phyloP scores from a whole-genome alignment of 2,888 invertebrate genomes.

The Parelbella ahira region DNA sequence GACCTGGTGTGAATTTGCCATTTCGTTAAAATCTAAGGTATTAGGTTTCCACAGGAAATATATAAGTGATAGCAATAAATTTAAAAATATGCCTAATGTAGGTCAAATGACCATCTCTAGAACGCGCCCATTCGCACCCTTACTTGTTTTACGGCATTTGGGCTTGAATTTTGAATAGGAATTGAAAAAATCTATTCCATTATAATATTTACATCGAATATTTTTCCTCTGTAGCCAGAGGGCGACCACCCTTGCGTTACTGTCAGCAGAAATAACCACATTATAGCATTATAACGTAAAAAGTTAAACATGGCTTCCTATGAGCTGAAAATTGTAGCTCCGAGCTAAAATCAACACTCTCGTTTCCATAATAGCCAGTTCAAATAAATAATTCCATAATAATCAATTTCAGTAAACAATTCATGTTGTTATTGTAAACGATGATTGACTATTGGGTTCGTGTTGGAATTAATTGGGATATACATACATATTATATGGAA shows the following conservation, averaged over 20 bases:
- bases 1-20: too few species aligned
- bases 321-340: conserved; percentile 47
- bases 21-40: too few species aligned
- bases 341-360: conserved; percentile 56
- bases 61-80: too few species aligned
- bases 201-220: too few species aligned
- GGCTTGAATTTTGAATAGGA: too few species aligned
- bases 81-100: too few species aligned
- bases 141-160: too few species aligned
- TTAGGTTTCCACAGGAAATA: too few species aligned
- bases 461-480: conserved; percentile 21
- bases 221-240: background rate
- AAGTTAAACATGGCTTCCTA: conserved; percentile 9
- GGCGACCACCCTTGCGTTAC: conserved; percentile 1
- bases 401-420: too few species aligned
- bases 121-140: too few species aligned
- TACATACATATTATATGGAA: conserved; percentile 1
- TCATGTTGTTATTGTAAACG: conserved; percentile 53
- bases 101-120: too few species aligned
- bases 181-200: too few species aligned
- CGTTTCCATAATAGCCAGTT: conserved; percentile 38
- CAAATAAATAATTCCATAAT: conserved; percentile 36
- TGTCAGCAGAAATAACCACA: background rate
- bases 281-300: background rate
- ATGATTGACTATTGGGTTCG: conserved; percentile 33